These are phyloP conservation scores for Xestia c-nigrum DNA, from an alignment of 2,888 invertebrate genomes.

Conservation along the genomic window DNA sequence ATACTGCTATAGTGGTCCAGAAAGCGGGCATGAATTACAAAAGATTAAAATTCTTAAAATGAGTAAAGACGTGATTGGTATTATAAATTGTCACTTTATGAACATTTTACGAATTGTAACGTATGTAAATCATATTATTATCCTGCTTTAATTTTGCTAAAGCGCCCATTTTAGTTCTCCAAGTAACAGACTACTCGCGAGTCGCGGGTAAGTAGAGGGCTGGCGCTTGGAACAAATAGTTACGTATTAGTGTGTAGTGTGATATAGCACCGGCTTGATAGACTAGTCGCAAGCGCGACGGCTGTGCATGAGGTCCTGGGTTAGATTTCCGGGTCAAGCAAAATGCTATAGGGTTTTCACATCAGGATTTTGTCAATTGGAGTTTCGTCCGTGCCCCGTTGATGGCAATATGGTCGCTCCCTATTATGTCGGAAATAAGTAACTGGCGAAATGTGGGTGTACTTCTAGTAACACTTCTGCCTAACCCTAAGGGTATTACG, in stretches of 20 bases:
- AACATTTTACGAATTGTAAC: too few relatives aligned
- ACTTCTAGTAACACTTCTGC: not conserved
- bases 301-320: not conserved
- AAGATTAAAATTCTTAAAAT: too few relatives aligned
- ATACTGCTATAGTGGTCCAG: too few relatives aligned
- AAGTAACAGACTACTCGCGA: not conserved
- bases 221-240: not conserved
- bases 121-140: too few relatives aligned
- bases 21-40: too few relatives aligned
- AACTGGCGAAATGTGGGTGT: not conserved
- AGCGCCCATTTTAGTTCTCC: too few relatives aligned
- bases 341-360: not conserved
- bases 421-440: not conserved
- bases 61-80: too few relatives aligned
- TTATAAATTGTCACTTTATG: too few relatives aligned
- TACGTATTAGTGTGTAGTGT: not conserved
- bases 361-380: not conserved
- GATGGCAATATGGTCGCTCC: not conserved
- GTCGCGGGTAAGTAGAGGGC: not conserved
- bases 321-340: not conserved
- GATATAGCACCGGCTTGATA: not conserved
- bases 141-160: too few relatives aligned
- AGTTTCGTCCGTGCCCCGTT: not conserved
- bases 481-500: not conserved
- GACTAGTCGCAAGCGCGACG: not conserved